These are phyloP conservation scores for Phenacoccus solenopsis DNA, from an alignment of 1,140 invertebrate genomes.

Conservation along the genomic window DNA sequence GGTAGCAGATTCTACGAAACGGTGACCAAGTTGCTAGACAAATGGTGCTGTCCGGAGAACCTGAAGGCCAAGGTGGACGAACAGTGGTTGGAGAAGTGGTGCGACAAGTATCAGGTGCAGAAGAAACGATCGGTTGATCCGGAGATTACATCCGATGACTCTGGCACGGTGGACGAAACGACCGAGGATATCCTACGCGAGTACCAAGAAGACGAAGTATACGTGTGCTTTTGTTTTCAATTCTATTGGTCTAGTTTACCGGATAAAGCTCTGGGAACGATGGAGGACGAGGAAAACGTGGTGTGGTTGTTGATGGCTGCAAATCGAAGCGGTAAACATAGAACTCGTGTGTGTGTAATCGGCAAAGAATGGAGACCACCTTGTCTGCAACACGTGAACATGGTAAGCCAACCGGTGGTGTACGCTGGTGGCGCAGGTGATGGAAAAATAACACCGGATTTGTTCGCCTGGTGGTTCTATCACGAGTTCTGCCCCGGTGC, in stretches of 20 bases:
- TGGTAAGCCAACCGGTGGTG: conserved; percentile 41
- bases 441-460: conserved; percentile 36
- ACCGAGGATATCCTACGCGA: not conserved
- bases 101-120: not conserved
- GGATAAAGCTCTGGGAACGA: not conserved
- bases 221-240: not conserved
- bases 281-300: conserved; percentile 20
- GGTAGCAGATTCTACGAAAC: not conserved
- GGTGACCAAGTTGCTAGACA: not conserved
- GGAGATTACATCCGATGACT: too few species aligned
- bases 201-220: conserved; percentile 2
- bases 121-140: too few species aligned
- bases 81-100: not conserved
- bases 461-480: conserved; percentile 43
- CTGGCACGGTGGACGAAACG: too few species aligned
- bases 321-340: conserved; percentile 37
- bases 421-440: conserved; percentile 41
- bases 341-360: conserved; percentile 38
- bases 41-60: not conserved
- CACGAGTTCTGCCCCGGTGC: conserved; percentile 39
- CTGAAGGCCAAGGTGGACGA: not conserved
- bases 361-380: conserved; percentile 38
- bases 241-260: conserved; percentile 5
- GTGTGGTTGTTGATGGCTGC: conserved; percentile 40
- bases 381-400: conserved; percentile 39